Evolutionary conservation across 2,113 vertebrate species (phyloP).

Genomic region (Cnemophilus loriae): DNA sequence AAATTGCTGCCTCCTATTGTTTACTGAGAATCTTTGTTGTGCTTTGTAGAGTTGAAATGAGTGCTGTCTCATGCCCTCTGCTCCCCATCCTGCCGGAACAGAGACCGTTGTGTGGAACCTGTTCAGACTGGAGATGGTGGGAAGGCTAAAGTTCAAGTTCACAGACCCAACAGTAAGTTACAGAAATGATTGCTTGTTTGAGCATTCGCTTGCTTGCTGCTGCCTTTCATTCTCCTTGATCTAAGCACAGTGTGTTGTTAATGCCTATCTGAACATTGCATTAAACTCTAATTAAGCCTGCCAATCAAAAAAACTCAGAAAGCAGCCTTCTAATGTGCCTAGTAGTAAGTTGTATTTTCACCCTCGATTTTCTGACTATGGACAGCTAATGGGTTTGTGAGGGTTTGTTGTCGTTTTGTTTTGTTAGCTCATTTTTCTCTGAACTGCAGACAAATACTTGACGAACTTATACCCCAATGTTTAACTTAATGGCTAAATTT

Average conservation of each 20-base stretch:
- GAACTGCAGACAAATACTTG: conserved; percentile 26
- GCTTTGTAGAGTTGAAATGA: conserved; percentile 17
- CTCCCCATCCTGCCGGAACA: conserved; percentile 67
- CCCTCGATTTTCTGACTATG: conserved; percentile 16
- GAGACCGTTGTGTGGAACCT: conserved; percentile 79
- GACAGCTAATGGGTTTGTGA: background rate
- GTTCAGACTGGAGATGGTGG: conserved; percentile 81
- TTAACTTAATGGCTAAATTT: background rate
- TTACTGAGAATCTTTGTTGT: conserved; percentile 39
- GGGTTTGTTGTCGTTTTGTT: background rate
- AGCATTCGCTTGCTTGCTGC: background rate
- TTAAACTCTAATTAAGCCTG: conserved; percentile 67
- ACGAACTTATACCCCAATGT: background rate
- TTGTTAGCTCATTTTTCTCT: background rate
- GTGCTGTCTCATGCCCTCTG: conserved; percentile 40
- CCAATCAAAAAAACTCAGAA: conserved; percentile 38
- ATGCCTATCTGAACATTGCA: conserved; percentile 29
- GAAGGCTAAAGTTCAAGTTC: conserved; percentile 86
- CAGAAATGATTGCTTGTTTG: conserved; percentile 17
- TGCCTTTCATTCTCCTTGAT: conserved; percentile 46
- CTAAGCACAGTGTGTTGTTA: conserved; percentile 38
- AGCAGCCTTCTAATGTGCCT: background rate
- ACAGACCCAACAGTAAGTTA: conserved; percentile 84
- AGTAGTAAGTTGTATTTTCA: conserved; percentile 12
- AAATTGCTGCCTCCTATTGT: conserved; percentile 44